Evolutionary conservation across 1,140 invertebrate genomes (phyloP).

Genomic region (Scylla paramamosain): DNA sequence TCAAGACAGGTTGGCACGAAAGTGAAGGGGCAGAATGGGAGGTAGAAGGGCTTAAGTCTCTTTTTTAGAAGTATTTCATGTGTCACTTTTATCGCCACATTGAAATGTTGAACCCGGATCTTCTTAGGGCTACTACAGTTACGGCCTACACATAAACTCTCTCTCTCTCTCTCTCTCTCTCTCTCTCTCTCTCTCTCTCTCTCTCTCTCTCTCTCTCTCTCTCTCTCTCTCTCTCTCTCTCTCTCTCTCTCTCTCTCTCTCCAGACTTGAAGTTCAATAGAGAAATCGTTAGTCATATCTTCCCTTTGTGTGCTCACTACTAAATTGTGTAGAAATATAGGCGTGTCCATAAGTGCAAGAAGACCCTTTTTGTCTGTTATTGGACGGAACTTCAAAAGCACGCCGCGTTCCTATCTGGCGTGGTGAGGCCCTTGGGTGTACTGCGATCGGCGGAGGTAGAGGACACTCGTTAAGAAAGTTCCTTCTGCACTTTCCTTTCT

Average conservation of each 20-base stretch:
- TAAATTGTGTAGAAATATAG: background rate
- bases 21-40: background rate
- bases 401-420: background rate
- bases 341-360: background rate
- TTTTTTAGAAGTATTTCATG: background rate
- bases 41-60: background rate
- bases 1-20: background rate
- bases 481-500: background rate
- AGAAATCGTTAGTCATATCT: too few relatives aligned
- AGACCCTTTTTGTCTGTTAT: background rate
- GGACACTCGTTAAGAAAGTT: background rate
- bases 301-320: too few relatives aligned
- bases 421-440: background rate
- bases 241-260: conserved; percentile 11
- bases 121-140: background rate
- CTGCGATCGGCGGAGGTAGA: background rate
- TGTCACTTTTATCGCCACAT: background rate
- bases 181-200: conserved; percentile 45
- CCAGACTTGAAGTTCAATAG: too few relatives aligned
- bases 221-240: conserved; percentile 32
- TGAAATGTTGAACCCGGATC: conserved; percentile 21
- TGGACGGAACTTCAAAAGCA: background rate
- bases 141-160: background rate
- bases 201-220: conserved; percentile 10
- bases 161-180: too few relatives aligned